Percentiles rank a stretch among this genome's conserved stretches.
Conservation (phyloP, 2,113 vertebrate genomes). For the Lota lota region DNA sequence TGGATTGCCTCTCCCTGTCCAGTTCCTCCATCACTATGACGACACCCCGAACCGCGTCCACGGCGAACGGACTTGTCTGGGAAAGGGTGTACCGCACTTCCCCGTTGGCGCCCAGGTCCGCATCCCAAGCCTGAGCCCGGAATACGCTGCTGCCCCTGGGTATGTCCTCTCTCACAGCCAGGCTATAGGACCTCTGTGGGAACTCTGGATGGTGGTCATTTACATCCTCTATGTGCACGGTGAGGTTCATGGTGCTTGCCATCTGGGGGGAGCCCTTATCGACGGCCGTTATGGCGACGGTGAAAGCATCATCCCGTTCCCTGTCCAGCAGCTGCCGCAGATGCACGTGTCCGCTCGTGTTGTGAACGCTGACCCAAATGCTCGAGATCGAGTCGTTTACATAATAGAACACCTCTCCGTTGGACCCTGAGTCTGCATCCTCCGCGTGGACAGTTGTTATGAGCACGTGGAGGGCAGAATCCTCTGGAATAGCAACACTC, state of each 20-base stretch:
- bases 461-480: slow-evolving; percentile 53
- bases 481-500: slow-evolving; percentile 57
- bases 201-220: slow-evolving; percentile 73
- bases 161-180: slow-evolving; percentile 61
- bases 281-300: slow-evolving; percentile 52
- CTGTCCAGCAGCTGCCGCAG: slow-evolving; percentile 66
- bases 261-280: slow-evolving; percentile 63
- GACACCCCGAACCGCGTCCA: slow-evolving; percentile 64
- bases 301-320: slow-evolving; percentile 55
- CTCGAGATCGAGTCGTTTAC: slow-evolving; percentile 43
- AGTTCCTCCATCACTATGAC: slow-evolving; percentile 59
- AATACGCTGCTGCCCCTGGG: slow-evolving; percentile 58
- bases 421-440: slow-evolving; percentile 65
- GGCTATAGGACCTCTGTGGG: slow-evolving; percentile 48
- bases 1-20: slow-evolving; percentile 63
- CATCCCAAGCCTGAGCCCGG: slow-evolving; percentile 60
- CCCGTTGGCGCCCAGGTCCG: slow-evolving; percentile 64
- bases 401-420: slow-evolving; percentile 62
- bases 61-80: slow-evolving; percentile 47
- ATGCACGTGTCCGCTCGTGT: slow-evolving; percentile 57
- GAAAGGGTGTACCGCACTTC: slow-evolving; percentile 59
- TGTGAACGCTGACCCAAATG: slow-evolving; percentile 53
- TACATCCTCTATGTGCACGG: slow-evolving; percentile 61
- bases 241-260: slow-evolving; percentile 54
- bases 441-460: slow-evolving; percentile 59